Base-by-base conservation (phyloP, 2,888 invertebrate genomes). In the Diarsia dahlii region DNA sequence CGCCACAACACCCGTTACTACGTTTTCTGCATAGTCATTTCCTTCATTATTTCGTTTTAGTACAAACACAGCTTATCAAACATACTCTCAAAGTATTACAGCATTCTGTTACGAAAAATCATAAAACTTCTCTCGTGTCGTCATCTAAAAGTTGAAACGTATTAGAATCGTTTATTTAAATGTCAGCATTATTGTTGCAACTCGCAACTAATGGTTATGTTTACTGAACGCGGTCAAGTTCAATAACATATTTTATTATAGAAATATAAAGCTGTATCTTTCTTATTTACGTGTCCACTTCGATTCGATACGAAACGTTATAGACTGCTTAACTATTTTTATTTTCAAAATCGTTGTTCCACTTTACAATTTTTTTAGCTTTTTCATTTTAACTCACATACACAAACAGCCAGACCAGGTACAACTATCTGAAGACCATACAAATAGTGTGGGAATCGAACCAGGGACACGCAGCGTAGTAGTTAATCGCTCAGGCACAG, bases 141-240 rank as follows among this genome's bases (percentile, higher is more conserved):
- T 69, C 71, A 84, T 71, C 65, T 65, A 58, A 34, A 28, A 18
- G 48, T 34, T 67, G 45, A 52, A 54, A 45, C 13, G 13, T 39
- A 70, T 54, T 15, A 60, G 46, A 65, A 28, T 48, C 2, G n/a
- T 65, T 60, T 48, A 34, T 52, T 71, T 62, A 58, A 79, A 65
- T 82, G 78, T 46, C 78, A 70, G 65, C 34, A 58, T 52, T 78
- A 62, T 63, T 79, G 39, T 48, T 63, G 60, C 56, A 77, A 81
- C 65, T 67, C 46, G 64, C 46, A 62, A 6, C 34, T 46, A 65
- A 68, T 63, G 34, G 23, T 50, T 64, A 80, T 48, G 64, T 64
- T 74, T 78, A 23, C 65, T 76, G 65, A 54, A 69, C 48, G 23
- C 34, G 65, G 60, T 76, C 81, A 80, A 80, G 76, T 81, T 80